Base-by-base conservation (phyloP, 64 coral and sea anemone species). In the Cladopsammia gracilis region DNA sequence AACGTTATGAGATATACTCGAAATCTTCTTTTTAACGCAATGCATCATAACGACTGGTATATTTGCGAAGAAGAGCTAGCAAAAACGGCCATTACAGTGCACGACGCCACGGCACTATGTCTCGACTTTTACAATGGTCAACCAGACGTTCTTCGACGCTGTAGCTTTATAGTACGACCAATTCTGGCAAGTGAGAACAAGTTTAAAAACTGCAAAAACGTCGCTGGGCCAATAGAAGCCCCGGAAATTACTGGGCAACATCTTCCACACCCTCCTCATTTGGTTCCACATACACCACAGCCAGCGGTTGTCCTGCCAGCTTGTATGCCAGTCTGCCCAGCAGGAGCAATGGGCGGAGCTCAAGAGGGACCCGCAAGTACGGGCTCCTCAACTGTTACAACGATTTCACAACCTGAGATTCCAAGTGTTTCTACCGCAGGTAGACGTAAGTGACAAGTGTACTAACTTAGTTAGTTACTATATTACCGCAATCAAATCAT, bases 81-180 rank as follows among this genome's bases (percentile, higher is more conserved):
- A 2, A 75, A 8, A 16, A 20, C 3, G 48, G 4, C 15, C 20
- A 42, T 19, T 34, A 34, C 34, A 34, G 19, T 75, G 5, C 72
- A 75, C 46, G 14, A 20, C 44, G 20, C 44, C 46, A 6, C 58
- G 45, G 1, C 20, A 4, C 4, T 82, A 62, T 18, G 20, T 6
- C 14, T 82, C 15, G 78, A 82, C 42, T 82, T 62, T 64, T 82
- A 82, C 15, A 62, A 82, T 20, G 78, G 78, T 6, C 5, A 82
- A 7, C 78, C 78, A 20, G 78, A 82, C 46, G 78, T 82, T 34
- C 58, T 93, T 26, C 76, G 68, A 6, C 77, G 95, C 64, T 96
- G 95, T 51, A 93, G 90, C 11, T 96, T 96, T 58, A 62, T 76
- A 45, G 71, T 96, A 23, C 80, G 49, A 50, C 70, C 90, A 3